These are phyloP conservation scores for Phalacrocorax brasilianus DNA, from an alignment of 2,113 vertebrate species.

Conservation along the genomic window DNA sequence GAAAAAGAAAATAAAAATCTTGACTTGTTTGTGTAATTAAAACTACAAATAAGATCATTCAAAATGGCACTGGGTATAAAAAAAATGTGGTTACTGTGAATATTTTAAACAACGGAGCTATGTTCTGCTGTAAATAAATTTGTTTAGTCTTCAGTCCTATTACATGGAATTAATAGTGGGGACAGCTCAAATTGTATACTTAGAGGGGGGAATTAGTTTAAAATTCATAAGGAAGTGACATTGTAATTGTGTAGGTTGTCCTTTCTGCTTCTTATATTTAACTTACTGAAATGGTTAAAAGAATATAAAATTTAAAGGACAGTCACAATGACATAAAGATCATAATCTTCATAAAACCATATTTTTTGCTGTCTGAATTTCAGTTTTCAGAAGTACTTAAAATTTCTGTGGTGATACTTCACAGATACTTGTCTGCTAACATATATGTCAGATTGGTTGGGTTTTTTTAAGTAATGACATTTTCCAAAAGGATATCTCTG, in stretches of 20 bases:
- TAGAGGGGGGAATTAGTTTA: background rate
- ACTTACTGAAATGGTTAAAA: background rate
- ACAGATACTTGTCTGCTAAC: background rate
- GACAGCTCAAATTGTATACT: background rate
- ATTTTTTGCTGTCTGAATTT: background rate
- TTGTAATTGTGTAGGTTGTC: background rate
- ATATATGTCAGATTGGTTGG: background rate
- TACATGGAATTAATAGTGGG: background rate
- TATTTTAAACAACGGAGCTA: background rate
- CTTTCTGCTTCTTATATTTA: background rate
- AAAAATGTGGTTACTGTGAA: background rate
- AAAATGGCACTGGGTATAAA: background rate
- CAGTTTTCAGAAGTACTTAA: background rate
- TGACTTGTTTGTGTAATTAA: background rate
- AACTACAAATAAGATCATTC: background rate
- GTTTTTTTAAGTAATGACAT: background rate
- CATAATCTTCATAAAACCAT: background rate
- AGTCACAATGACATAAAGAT: background rate
- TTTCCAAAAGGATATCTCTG: background rate
- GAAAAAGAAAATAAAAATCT: background rate
- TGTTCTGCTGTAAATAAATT: background rate
- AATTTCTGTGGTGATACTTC: background rate
- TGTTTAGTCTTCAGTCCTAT: background rate
- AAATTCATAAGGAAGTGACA: background rate
- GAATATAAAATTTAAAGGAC: background rate